Evolutionary conservation across 2,797 vertebrate genomes (phyloP).

Genomic region (Psittacula echo): DNA sequence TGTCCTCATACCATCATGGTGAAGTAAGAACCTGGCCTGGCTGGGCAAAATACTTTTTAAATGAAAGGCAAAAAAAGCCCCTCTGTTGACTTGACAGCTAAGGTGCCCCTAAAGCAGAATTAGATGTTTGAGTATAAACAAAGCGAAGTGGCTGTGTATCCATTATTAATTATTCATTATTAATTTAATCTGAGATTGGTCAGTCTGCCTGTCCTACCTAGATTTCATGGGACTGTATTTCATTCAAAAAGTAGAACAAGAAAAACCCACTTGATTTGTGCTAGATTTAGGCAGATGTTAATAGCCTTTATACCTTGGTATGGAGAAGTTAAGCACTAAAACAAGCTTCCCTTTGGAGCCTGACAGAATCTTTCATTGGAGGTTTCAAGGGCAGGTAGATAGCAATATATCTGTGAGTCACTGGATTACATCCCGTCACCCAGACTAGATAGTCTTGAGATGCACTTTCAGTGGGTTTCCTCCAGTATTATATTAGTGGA

Average conservation of each 20-base stretch:
- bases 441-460: background rate
- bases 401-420: background rate
- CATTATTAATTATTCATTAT: background rate
- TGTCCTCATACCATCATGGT: constrained; percentile 98
- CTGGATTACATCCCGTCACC: background rate
- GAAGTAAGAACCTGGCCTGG: constrained; percentile 82
- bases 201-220: background rate
- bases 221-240: background rate
- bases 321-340: background rate
- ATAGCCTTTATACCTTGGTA: background rate
- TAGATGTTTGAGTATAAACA: background rate
- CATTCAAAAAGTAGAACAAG: background rate
- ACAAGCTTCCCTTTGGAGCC: background rate
- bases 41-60: background rate
- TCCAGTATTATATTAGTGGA: background rate
- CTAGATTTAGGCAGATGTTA: background rate
- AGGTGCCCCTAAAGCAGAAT: background rate
- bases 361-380: background rate
- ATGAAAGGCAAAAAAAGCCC: background rate
- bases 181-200: background rate
- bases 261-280: background rate
- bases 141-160: background rate
- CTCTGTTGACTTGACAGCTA: background rate
- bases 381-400: background rate
- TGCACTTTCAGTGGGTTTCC: background rate